Base-by-base conservation (phyloP, 2,113 vertebrate species). In the Dicentrarchus labrax region DNA sequence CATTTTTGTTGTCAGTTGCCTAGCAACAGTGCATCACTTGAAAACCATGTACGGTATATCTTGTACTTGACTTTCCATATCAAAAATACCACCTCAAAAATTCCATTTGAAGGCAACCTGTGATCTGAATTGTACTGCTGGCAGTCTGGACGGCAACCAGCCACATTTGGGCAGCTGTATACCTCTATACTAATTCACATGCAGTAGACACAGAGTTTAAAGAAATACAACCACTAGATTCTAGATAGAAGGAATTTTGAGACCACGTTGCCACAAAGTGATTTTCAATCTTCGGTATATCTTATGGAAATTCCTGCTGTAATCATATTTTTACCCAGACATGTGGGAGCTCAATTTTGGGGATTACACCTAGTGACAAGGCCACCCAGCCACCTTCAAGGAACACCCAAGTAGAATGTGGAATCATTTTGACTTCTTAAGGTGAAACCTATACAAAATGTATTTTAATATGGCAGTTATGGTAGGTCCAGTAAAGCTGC, bases 51-150 rank as follows among this genome's bases (percentile, higher is more conserved):
- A 17, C 22, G 11, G 3, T 50, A n/a, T 24, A 45, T 66, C 21
- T 51, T 59, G 6, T 30, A 21, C 19, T 74, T 48, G 30, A 56
- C 51, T 64, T 57, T 69, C 38, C 16, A 2, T 45, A 47, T 62
- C 51, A 48, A 45, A 57, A 61, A 74, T 54, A 10, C 45, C 38
- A 56, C 41, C 22, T 60, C 3, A 47, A 6, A 64, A 43, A 82
- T 75, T 70, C 68, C 8, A 15, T 71, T 67, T 75, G 73, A 75
- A 74, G 60, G 36, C 59, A 56, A 19, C 12, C 9, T 61, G 66
- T 51, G 1, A 80, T 70, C 10, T 78, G 48, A 62, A 67, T 43
- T 19, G 2, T 5, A 30, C 64, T 21, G 0, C 51, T 36, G 38
- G 17, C 5, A 30, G 47, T 21, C 67, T 17, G 39, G 38, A 48